Conservation (phyloP, 1,140 invertebrate species). For the Drosophila willistoni region DNA sequence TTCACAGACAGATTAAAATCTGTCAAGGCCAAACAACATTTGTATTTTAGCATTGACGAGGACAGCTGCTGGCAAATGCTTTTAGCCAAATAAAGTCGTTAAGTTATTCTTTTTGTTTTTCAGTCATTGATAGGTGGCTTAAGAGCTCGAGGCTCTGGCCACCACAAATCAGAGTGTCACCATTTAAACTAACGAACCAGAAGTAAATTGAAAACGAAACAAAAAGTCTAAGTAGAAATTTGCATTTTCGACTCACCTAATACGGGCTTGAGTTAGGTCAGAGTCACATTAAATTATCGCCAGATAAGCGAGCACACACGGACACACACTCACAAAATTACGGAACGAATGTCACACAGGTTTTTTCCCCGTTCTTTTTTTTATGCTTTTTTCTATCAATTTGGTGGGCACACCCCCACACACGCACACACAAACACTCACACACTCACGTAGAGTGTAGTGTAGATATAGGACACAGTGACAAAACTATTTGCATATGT, state of each 20-base stretch:
- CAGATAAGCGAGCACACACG: constrained; percentile 31
- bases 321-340: background rate
- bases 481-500: constrained; percentile 54
- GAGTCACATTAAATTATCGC: constrained; percentile 33
- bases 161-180: constrained; percentile 47
- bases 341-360: constrained; percentile 25
- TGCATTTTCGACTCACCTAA: constrained; percentile 4
- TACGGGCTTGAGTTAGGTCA: constrained; percentile 48
- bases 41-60: background rate
- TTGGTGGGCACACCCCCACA: background rate
- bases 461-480: background rate
- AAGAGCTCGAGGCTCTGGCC: constrained; percentile 4
- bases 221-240: constrained; percentile 17
- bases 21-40: background rate
- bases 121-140: constrained; percentile 45
- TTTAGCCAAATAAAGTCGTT: constrained; percentile 11
- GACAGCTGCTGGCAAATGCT: constrained; percentile 3
- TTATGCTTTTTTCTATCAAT: constrained; percentile 23
- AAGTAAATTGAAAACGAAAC: constrained; percentile 16
- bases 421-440: background rate
- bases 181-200: constrained; percentile 51
- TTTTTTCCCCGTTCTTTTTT: background rate
- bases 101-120: constrained; percentile 24
- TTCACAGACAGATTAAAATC: background rate
- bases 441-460: no score